These are phyloP conservation scores for Aporophyla lueneburgensis DNA, from an alignment of 2,888 invertebrate species.

Conservation along the genomic window DNA sequence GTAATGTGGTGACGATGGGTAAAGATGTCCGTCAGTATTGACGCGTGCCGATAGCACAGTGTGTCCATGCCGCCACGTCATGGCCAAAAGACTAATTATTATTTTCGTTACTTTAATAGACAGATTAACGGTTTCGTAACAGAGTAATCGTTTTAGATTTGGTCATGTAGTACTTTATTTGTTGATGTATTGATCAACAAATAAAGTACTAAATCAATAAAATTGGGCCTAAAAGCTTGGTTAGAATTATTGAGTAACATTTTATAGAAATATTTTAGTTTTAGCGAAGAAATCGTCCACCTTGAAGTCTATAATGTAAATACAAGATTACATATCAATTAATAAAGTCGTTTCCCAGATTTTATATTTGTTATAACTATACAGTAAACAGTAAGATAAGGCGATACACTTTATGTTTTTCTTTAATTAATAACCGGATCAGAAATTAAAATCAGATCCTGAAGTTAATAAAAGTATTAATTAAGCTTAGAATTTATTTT, in stretches of 20 bases:
- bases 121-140: slow-evolving; percentile 74
- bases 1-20: slow-evolving; percentile 88
- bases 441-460: slow-evolving; percentile 41
- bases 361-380: slow-evolving; percentile 47
- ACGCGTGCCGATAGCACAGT: slow-evolving; percentile 86
- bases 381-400: slow-evolving; percentile 29
- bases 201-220: slow-evolving; percentile 10
- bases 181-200: no score
- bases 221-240: neutral
- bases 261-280: neutral
- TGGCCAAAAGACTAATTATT: slow-evolving; percentile 84
- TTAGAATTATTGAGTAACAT: neutral
- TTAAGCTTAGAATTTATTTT: slow-evolving; percentile 45
- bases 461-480: slow-evolving; percentile 43
- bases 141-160: slow-evolving; percentile 51
- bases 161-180: slow-evolving; percentile 37
- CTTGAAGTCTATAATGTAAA: slow-evolving; percentile 39
- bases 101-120: slow-evolving; percentile 79
- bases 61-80: slow-evolving; percentile 77
- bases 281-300: neutral
- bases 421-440: slow-evolving; percentile 55
- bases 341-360: slow-evolving; percentile 47
- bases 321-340: slow-evolving; percentile 42
- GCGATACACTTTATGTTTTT: slow-evolving; percentile 30
- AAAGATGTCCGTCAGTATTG: slow-evolving; percentile 89